Evolutionary conservation across 1,140 invertebrate species (phyloP).

Genomic region (Philotrypesis tridentata): DNA sequence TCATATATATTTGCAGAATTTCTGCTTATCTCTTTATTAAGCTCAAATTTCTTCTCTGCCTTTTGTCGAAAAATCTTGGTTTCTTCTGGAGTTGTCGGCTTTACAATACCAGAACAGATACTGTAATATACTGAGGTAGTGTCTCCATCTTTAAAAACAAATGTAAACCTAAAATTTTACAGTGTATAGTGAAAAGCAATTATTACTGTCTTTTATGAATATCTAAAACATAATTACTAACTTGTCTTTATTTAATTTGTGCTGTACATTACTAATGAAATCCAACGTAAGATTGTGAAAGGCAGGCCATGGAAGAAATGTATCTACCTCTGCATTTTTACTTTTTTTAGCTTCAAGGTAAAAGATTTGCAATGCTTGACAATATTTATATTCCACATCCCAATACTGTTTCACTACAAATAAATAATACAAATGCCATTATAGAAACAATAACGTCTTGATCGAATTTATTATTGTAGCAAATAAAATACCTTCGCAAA

Average conservation of each 20-base stretch:
- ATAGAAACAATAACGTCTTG: too few species aligned
- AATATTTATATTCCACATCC: conserved; percentile 68
- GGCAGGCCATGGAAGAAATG: conserved; percentile 65
- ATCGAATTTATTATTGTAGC: too few species aligned
- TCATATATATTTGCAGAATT: conserved; percentile 67
- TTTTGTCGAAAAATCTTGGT: conserved; percentile 59
- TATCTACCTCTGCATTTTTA: conserved; percentile 58
- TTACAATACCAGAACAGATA: conserved; percentile 62
- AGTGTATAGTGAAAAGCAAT: neutral
- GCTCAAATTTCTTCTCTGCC: conserved; percentile 59
- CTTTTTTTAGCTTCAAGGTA: conserved; percentile 65
- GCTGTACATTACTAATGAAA: conserved; percentile 67
- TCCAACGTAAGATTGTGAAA: conserved; percentile 60
- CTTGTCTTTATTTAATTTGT: conserved; percentile 54
- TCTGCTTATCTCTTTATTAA: conserved; percentile 64
- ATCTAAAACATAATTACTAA: conserved; percentile 42
- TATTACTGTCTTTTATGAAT: conserved; percentile 2
- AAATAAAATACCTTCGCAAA: conserved; percentile 72
- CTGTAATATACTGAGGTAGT: conserved; percentile 67
- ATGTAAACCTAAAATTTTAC: conserved; percentile 63
- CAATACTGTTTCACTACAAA: conserved; percentile 61
- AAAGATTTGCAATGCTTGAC: conserved; percentile 61
- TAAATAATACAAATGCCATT: conserved; percentile 17
- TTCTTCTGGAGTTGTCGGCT: conserved; percentile 63
- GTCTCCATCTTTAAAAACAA: conserved; percentile 69